Conservation (phyloP, 2,797 vertebrate species). For the Pempheris klunzingeri region DNA sequence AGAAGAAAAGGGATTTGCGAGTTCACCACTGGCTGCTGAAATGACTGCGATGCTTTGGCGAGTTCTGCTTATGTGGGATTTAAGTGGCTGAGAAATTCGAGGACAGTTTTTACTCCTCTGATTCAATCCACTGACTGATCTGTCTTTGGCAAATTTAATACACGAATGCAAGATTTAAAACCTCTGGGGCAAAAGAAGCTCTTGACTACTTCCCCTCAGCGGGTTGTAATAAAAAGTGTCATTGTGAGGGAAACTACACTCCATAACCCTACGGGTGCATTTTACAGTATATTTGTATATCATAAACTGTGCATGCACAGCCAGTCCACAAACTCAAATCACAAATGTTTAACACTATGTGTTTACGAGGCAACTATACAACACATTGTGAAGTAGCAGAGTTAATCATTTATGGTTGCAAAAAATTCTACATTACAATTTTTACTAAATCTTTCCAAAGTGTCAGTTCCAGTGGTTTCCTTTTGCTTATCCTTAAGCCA, state of each 20-base stretch:
- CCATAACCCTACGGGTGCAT: constrained; percentile 21
- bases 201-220: constrained; percentile 57
- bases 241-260: constrained; percentile 40
- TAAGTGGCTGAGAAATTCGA: constrained; percentile 78
- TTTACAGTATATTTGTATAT: constrained; percentile 45
- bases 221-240: constrained; percentile 65
- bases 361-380: constrained; percentile 43
- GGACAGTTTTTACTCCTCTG: constrained; percentile 67
- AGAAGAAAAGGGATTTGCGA: constrained; percentile 76
- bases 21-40: constrained; percentile 68
- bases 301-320: constrained; percentile 19
- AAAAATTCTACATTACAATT: constrained; percentile 58
- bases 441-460: constrained; percentile 70
- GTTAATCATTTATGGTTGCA: constrained; percentile 62
- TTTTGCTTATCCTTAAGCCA: constrained; percentile 76
- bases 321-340: not conserved
- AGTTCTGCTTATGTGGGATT: constrained; percentile 78
- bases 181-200: constrained; percentile 49
- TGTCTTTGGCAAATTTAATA: constrained; percentile 78
- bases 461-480: constrained; percentile 74
- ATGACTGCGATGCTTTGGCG: constrained; percentile 70
- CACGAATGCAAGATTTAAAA: constrained; percentile 69
- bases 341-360: constrained; percentile 33
- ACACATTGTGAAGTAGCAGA: constrained; percentile 42
- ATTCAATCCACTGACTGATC: constrained; percentile 79